Conservation (phyloP, 1,140 invertebrate genomes). For the Cataglyphis hispanica region DNA sequence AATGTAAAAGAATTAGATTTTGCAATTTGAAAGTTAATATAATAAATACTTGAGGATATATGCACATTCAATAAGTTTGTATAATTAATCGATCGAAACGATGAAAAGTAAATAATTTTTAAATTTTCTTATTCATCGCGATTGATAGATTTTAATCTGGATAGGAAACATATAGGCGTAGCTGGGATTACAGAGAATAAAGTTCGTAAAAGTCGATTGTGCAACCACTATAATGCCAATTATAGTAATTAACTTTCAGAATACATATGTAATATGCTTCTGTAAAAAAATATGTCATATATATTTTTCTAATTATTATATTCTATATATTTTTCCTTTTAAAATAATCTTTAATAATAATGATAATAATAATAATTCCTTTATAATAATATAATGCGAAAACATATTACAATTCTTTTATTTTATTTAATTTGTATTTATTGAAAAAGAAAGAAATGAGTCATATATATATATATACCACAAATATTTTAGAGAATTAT, state of each 20-base stretch:
- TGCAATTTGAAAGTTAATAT: neutral
- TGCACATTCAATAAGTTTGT: neutral
- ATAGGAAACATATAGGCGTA: neutral
- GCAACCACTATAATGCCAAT: neutral
- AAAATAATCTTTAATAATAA: neutral
- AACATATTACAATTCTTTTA: neutral
- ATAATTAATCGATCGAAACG: slow-evolving; percentile 11
- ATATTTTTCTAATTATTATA: neutral
- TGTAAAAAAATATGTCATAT: neutral
- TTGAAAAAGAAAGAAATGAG: neutral
- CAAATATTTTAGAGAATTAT: neutral
- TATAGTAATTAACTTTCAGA: neutral
- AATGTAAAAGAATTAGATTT: neutral
- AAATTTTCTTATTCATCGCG: neutral
- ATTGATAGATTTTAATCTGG: neutral
- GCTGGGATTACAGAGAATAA: neutral
- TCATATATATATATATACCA: neutral
- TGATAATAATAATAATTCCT: too few relatives aligned
- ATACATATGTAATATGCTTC: neutral
- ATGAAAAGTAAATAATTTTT: neutral
- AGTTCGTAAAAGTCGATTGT: neutral
- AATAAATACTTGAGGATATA: neutral
- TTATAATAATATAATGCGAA: too few relatives aligned
- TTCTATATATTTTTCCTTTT: neutral
- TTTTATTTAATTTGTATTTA: neutral